These are phyloP conservation scores for Onthophagus sagittarius DNA, from an alignment of 2,888 invertebrate genomes.

Conservation along the genomic window DNA sequence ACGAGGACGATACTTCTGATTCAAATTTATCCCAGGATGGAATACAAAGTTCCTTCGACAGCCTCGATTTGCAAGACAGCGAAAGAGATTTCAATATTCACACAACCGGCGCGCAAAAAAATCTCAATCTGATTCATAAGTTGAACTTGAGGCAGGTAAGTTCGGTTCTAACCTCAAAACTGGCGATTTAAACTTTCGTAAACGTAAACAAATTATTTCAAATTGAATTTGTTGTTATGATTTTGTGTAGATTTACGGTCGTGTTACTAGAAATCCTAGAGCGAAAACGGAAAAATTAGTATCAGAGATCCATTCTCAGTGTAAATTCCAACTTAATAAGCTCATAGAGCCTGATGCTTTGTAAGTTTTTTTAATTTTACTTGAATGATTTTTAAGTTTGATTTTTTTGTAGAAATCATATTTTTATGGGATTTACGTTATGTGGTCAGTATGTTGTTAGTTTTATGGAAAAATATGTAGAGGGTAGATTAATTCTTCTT, in stretches of 20 bases:
- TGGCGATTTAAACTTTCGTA: background rate
- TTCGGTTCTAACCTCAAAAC: conserved; percentile 36
- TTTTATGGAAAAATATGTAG: conserved; percentile 55
- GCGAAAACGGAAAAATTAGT: conserved; percentile 47
- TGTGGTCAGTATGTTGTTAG: conserved; percentile 91
- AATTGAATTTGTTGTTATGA: conserved; percentile 24
- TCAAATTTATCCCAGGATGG: conserved; percentile 24
- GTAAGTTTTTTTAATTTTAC: conserved; percentile 33
- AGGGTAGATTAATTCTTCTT: conserved; percentile 29
- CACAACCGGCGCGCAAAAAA: conserved; percentile 11
- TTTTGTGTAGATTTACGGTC: conserved; percentile 43
- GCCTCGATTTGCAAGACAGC: conserved; percentile 17
- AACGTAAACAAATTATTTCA: conserved; percentile 22
- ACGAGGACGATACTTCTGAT: conserved; percentile 26
- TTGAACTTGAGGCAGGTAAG: conserved; percentile 34
- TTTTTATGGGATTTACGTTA: conserved; percentile 92
- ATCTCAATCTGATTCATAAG: conserved; percentile 32
- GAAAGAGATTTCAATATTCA: conserved; percentile 15
- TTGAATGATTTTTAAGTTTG: background rate
- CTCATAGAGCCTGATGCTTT: conserved; percentile 34
- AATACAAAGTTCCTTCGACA: conserved; percentile 19
- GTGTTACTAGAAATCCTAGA: conserved; percentile 43
- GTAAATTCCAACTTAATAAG: conserved; percentile 38
- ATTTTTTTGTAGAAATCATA: conserved; percentile 66
- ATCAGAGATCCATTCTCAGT: conserved; percentile 43